Evolutionary conservation across 2,888 invertebrate species (phyloP).

Genomic region (Lithodes maja): DNA sequence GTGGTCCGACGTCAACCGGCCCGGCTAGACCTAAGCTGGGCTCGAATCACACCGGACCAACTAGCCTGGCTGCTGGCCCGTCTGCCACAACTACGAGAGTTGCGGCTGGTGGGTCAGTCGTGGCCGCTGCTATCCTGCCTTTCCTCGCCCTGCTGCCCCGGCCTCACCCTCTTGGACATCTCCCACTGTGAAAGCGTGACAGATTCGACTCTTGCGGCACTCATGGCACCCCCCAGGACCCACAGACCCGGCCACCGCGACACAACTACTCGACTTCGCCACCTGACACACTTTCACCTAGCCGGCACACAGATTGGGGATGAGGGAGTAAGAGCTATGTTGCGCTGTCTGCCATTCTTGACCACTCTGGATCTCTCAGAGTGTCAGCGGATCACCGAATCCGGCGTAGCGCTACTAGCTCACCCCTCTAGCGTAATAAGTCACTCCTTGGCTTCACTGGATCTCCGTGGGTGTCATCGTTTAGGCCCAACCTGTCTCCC

Average conservation of each 20-base stretch:
- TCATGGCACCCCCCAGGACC: constrained; percentile 66
- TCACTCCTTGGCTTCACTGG: constrained; percentile 60
- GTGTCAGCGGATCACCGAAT: constrained; percentile 62
- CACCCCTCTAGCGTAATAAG: constrained; percentile 61
- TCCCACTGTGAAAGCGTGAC: constrained; percentile 65
- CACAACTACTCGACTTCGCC: constrained; percentile 60
- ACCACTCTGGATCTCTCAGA: constrained; percentile 61
- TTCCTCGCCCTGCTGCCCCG: constrained; percentile 71
- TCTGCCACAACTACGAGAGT: constrained; percentile 86
- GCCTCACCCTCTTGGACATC: constrained; percentile 69
- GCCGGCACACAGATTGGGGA: constrained; percentile 68
- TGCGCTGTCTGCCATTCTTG: constrained; percentile 58
- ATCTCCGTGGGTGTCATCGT: constrained; percentile 65
- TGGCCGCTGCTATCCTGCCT: constrained; percentile 68
- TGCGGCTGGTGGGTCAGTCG: constrained; percentile 83
- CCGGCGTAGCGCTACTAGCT: constrained; percentile 51
- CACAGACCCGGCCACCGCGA: constrained; percentile 69
- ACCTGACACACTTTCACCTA: constrained; percentile 58
- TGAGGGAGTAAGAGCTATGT: constrained; percentile 54
- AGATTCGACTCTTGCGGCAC: constrained; percentile 54
- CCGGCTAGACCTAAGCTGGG: constrained; percentile 89
- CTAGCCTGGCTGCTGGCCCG: constrained; percentile 93
- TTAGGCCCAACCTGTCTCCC: constrained; percentile 64
- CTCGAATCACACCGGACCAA: constrained; percentile 89
- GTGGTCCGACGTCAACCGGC: constrained; percentile 92